Percentiles rank a stretch among this genome's conserved stretches.
These are phyloP conservation scores for Dendropsophus ebraccatus DNA, from an alignment of 2,113 vertebrate species.

Conservation along the genomic window DNA sequence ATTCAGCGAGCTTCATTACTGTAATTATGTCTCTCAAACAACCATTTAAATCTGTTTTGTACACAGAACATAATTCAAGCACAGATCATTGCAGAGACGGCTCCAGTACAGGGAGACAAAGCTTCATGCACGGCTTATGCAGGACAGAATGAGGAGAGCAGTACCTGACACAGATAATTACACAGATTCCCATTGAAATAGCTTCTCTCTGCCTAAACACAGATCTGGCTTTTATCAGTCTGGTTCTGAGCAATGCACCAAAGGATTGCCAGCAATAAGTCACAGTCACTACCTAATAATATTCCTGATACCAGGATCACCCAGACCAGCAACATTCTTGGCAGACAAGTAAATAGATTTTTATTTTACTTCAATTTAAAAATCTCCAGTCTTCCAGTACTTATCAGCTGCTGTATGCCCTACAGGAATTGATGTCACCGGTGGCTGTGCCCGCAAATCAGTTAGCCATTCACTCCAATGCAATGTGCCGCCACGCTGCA, in stretches of 20 bases:
- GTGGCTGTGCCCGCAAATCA: too few relatives aligned
- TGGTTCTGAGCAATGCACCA: neutral
- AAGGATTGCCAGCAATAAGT: neutral
- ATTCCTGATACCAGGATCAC: neutral
- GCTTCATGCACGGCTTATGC: slow-evolving; percentile 34
- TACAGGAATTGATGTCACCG: too few relatives aligned
- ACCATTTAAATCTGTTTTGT: slow-evolving; percentile 6
- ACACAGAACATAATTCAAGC: slow-evolving; percentile 28
- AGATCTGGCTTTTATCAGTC: neutral
- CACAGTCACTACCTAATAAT: neutral
- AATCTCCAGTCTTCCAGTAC: too few relatives aligned
- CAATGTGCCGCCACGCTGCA: too few relatives aligned
- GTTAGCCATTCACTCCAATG: too few relatives aligned
- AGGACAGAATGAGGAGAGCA: slow-evolving; percentile 16
- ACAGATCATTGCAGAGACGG: slow-evolving; percentile 33
- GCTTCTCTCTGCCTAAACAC: neutral
- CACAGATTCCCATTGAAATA: neutral
- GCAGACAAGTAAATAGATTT: too few relatives aligned
- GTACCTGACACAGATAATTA: slow-evolving; percentile 13
- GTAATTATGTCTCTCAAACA: neutral
- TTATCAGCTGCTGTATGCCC: too few relatives aligned
- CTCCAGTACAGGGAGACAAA: slow-evolving; percentile 35
- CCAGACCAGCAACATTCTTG: neutral
- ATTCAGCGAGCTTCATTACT: neutral
- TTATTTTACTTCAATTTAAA: too few relatives aligned